Conservation (phyloP, 1,140 invertebrate genomes). For the Leptinotarsa lineolata region DNA sequence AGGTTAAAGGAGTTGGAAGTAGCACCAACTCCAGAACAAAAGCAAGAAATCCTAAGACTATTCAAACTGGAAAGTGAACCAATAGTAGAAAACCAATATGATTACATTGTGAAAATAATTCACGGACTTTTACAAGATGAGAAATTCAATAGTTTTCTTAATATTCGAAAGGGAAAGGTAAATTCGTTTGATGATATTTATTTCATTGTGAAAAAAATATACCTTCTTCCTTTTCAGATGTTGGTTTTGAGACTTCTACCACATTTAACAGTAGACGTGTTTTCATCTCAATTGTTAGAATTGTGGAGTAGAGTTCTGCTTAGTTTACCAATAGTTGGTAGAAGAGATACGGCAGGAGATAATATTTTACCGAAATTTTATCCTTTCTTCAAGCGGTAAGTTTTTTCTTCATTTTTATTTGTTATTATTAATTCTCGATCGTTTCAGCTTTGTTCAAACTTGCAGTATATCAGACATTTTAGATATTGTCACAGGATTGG, state of each 20-base stretch:
- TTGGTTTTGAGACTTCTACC: conserved; percentile 64
- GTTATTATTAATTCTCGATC: neutral
- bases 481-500: conserved; percentile 48
- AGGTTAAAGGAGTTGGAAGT: conserved; percentile 55
- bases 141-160: conserved; percentile 68
- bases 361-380: conserved; percentile 52
- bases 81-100: conserved; percentile 55
- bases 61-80: conserved; percentile 54
- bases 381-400: conserved; percentile 52
- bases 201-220: neutral
- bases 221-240: conserved; percentile 53
- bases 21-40: conserved; percentile 61
- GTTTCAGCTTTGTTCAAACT: conserved; percentile 48
- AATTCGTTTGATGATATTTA: conserved; percentile 27
- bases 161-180: conserved; percentile 76
- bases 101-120: conserved; percentile 65
- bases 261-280: conserved; percentile 48
- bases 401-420: neutral
- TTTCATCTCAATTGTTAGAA: conserved; percentile 45
- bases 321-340: conserved; percentile 51
- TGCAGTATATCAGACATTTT: conserved; percentile 49
- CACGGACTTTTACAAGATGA: conserved; percentile 68
- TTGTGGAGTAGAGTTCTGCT: conserved; percentile 51
- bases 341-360: conserved; percentile 52
- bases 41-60: conserved; percentile 58